Evolutionary conservation across 2,888 invertebrate species (phyloP), one percentile per base, ranked within the genome.

Genomic region (Lepidochrysops patricia): DNA sequence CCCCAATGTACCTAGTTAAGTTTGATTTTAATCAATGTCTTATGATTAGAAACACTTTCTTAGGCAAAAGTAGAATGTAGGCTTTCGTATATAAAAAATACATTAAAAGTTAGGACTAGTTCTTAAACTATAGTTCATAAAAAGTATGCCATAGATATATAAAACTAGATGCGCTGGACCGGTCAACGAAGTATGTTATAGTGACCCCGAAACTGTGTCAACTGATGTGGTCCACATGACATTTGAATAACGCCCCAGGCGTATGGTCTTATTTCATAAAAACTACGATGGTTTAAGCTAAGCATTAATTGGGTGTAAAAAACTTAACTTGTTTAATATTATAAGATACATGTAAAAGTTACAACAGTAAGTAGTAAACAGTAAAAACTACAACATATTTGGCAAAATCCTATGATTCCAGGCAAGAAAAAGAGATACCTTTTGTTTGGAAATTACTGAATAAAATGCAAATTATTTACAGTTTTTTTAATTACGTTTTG

Each of bases 161-260:
- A 52, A 54, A 54, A 54, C 54, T 54, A 54, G 54, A 54, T 29
- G 27, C n/a, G 25, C 13, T 26, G 6, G n/a, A 54, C 12, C 13
- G 27, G 32, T 19, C 43, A 43, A 9, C 19, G 19, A 52, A 52
- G 52, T 52, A 2, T 54, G 29, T 32, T 32, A 32, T 27, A 32
- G 32, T 54, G 54, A 54, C 54, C 54, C 32, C 54, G 54, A 54
- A 32, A 54, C 29, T 32, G 3, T 54, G 15, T 27, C 50, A 9
- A 13, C 54, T 15, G 19, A 54, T 32, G 54, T 54, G 29, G 54
- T n/a, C 52, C 52, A 52, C 52, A 52, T 54, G 32, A 54, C 54
- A 54, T 54, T 32, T 54, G 32, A 29, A 52, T 15, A 13, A 27
- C 15, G 29, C 29, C 29, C 29, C 7, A 7, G 32, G 54, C 54